These are phyloP conservation scores for Atta cephalotes DNA, from an alignment of 1,140 invertebrate species.

Conservation along the genomic window DNA sequence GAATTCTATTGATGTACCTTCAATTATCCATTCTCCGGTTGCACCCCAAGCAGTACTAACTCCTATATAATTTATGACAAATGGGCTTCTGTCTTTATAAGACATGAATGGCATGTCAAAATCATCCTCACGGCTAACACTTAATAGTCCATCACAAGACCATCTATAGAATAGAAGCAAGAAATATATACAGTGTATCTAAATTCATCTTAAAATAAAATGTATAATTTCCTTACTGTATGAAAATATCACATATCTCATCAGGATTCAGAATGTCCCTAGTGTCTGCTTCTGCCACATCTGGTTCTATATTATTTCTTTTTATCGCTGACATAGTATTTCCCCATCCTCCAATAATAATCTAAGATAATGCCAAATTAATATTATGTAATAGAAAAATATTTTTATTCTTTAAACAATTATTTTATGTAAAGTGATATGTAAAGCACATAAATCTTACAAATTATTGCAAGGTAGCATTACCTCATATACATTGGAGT, in stretches of 20 bases:
- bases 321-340: slow-evolving; percentile 79
- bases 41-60: slow-evolving; percentile 79
- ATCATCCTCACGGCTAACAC: slow-evolving; percentile 70
- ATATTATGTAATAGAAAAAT: neutral
- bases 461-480: neutral
- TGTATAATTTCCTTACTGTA: slow-evolving; percentile 73
- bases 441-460: neutral
- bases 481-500: slow-evolving; percentile 81
- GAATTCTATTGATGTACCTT: slow-evolving; percentile 66
- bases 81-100: slow-evolving; percentile 78
- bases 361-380: slow-evolving; percentile 61
- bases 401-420: neutral
- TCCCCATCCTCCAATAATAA: slow-evolving; percentile 77
- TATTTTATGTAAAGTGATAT: neutral
- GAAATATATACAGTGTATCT: neutral
- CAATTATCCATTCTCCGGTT: slow-evolving; percentile 77
- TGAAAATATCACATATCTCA: slow-evolving; percentile 75
- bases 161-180: slow-evolving; percentile 70
- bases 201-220: slow-evolving; percentile 18
- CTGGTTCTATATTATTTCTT: slow-evolving; percentile 71
- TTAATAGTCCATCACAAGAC: slow-evolving; percentile 77
- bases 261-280: slow-evolving; percentile 74
- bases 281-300: slow-evolving; percentile 77
- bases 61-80: slow-evolving; percentile 81
- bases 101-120: slow-evolving; percentile 67